Base-by-base conservation (phyloP, 1,140 invertebrate genomes). In the Limonius californicus region DNA sequence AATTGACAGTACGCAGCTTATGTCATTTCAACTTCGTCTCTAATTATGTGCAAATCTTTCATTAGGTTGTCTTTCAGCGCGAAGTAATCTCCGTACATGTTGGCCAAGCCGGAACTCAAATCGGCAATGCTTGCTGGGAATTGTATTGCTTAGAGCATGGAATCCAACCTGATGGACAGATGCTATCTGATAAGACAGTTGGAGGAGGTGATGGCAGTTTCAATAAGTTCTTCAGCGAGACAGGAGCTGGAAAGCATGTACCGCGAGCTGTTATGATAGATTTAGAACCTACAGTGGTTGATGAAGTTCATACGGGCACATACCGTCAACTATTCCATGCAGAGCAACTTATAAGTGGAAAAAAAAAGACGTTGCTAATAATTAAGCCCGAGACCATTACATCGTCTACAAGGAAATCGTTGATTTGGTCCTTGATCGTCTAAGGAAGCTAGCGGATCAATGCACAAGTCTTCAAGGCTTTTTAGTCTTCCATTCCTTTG, bases 121-220 rank as follows among this genome's bases (percentile, higher is more conserved):
- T 94, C 73, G 92, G 91, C 64, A 93, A 93, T 76, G 89, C 89
- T 54, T 88, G 86, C 74, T 89, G 87, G 87, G 92, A 95, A 75
- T 80, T 95, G 57, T 94, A 94, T 80, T 94, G 92, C 75, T 77
- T 94, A 68, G 92, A 94, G 76, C 92, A 94, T 79, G 90, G 91
- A 20, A 94, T 95, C 73, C 90, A 94, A 76, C 91, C 91, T 43
- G 90, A 94, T 79, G 92, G 92, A 2, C 83, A 86, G 63, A 89
- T 90, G 87, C 86, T 87, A 12, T 92, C 84, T 8, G 85, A 87
- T 76, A 87, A 86, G 75, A 85, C 81, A 57, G 76, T 85, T 63
- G 83, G 83, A 1, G 83, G 83, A 12, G 83, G 83, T 56, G 84
- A 90, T 71, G 88, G 91, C 74, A 87, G 85, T 23, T 91, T 90